These are phyloP conservation scores for Priocnemis perturbator DNA, from an alignment of 2,888 invertebrate genomes.

Conservation along the genomic window DNA sequence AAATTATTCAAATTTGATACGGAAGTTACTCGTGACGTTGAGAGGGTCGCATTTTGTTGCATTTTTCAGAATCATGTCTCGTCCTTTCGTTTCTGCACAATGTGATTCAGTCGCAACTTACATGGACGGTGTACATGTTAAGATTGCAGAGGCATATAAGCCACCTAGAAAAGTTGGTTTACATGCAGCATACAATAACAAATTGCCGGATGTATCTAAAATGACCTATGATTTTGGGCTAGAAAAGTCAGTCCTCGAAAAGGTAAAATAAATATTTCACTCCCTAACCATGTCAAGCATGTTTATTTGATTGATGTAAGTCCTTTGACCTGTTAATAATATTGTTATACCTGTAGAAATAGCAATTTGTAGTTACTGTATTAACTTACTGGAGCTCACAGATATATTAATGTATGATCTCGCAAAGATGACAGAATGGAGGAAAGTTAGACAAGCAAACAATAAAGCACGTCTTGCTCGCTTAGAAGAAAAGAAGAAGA, in stretches of 20 bases:
- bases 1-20: too few relatives aligned
- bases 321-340: not conserved
- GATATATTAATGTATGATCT: not conserved
- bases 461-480: conserved; percentile 80
- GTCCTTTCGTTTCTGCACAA: conserved; percentile 62
- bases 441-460: conserved; percentile 80
- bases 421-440: conserved; percentile 81
- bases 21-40: too few relatives aligned
- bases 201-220: conserved; percentile 78
- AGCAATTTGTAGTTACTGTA: too few relatives aligned
- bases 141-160: conserved; percentile 91
- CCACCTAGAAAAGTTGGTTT: conserved; percentile 84
- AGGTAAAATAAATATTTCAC: conserved; percentile 65
- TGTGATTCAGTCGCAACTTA: conserved; percentile 76
- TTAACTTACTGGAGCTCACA: too few relatives aligned
- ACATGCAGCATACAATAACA: conserved; percentile 78
- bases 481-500: conserved; percentile 79
- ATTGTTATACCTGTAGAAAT: too few relatives aligned
- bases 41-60: too few relatives aligned
- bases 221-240: conserved; percentile 83
- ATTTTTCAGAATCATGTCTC: conserved; percentile 57
- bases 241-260: conserved; percentile 84
- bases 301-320: not conserved
- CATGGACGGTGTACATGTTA: conserved; percentile 91
- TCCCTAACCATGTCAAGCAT: not conserved